Evolutionary conservation across 30 jellyfish, hydroid and myxozoan species (phyloP).

Genomic region (Turritopsis rubra): DNA sequence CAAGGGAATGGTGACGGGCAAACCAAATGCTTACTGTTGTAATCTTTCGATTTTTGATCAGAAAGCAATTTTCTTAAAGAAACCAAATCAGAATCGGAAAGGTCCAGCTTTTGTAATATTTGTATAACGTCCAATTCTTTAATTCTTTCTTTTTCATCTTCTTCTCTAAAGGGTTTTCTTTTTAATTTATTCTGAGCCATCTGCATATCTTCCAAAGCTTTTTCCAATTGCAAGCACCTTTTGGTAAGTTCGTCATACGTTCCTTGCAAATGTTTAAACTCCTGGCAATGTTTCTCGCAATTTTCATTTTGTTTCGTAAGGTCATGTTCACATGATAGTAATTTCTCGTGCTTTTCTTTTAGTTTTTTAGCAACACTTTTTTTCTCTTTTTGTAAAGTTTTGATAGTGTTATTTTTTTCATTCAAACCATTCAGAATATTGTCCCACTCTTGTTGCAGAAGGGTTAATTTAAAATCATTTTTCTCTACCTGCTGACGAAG

Average conservation of each 20-base stretch:
- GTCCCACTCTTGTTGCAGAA: slow-evolving; percentile 10
- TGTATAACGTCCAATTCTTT: background rate
- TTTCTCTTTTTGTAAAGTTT: background rate
- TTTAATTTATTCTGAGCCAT: background rate
- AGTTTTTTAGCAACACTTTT: background rate
- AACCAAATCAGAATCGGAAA: slow-evolving; percentile 1
- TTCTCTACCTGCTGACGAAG: background rate
- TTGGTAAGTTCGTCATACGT: background rate
- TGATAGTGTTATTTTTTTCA: background rate
- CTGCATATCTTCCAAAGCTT: background rate
- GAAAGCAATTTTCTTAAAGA: background rate
- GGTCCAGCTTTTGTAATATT: background rate
- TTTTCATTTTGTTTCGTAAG: background rate
- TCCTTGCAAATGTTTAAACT: background rate
- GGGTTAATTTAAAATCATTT: background rate
- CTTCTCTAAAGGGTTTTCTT: background rate
- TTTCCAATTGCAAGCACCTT: background rate
- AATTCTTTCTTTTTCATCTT: background rate
- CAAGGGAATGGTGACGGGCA: background rate
- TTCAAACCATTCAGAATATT: background rate
- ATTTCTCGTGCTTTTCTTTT: background rate
- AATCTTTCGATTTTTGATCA: background rate
- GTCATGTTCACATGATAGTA: background rate
- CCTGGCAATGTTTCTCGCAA: background rate
- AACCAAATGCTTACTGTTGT: background rate